Conservation (phyloP, 92 coral and sea anemone genomes). For the Umimayanthus kanabou region DNA sequence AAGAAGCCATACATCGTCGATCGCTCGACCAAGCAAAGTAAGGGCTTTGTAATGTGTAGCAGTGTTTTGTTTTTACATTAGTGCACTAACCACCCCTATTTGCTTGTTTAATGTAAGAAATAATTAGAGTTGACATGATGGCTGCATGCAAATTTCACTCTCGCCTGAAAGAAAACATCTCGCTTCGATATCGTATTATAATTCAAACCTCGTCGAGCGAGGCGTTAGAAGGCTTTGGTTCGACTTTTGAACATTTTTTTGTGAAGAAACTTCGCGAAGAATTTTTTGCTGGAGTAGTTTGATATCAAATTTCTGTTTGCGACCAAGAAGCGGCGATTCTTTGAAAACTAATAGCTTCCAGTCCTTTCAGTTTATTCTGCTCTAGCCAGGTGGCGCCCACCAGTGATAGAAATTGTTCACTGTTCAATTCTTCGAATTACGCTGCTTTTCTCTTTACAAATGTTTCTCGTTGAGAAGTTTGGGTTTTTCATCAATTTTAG, state of each 20-base stretch:
- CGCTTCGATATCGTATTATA: conserved; percentile 18
- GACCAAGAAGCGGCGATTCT: conserved; percentile 61
- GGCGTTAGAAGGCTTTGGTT: background rate
- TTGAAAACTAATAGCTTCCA: conserved; percentile 63
- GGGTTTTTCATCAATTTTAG: background rate
- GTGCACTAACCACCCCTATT: conserved; percentile 80
- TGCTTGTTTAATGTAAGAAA: conserved; percentile 91
- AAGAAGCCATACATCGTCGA: conserved; percentile 60
- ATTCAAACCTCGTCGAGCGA: background rate
- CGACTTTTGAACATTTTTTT: background rate
- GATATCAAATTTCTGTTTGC: conserved; percentile 38
- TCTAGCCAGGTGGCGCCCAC: conserved; percentile 60
- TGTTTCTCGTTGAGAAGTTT: background rate
- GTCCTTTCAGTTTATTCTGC: conserved; percentile 35
- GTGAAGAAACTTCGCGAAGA: conserved; percentile 36
- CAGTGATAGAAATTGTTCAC: conserved; percentile 59
- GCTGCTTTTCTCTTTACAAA: conserved; percentile 20
- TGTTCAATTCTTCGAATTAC: conserved; percentile 10
- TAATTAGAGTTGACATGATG: conserved; percentile 92
- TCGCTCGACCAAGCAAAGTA: conserved; percentile 71
- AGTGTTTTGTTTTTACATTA: conserved; percentile 96
- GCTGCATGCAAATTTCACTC: conserved; percentile 64
- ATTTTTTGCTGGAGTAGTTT: conserved; percentile 17
- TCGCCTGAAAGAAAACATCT: conserved; percentile 44
- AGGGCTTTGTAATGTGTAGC: conserved; percentile 59